Evolutionary conservation across 2,888 invertebrate genomes (phyloP), one percentile per base, ranked within the genome.

Genomic region (Athalia circularis): DNA sequence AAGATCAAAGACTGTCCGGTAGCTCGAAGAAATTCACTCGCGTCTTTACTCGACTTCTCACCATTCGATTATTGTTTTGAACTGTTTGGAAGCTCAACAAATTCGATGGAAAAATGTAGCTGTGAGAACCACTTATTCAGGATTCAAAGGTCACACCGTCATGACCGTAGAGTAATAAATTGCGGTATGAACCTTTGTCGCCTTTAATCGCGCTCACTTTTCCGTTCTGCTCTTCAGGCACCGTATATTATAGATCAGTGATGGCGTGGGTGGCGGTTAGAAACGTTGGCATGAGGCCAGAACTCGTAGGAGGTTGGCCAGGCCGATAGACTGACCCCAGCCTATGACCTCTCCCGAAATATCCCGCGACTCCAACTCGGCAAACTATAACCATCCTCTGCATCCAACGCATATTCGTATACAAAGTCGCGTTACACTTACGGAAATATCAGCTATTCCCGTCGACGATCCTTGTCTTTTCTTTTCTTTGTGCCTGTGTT

Each of bases 291-390:
- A 67, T 45, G 43, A 48, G 48, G 52, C 54, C 61, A 65, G 79
- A 84, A 86, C 87, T 88, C 87, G 89, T 89, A 87, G 90, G 90
- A 88, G 88, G 88, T 88, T 89, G 88, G 89, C 89, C 89, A 88
- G 89, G 88, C 86, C 86, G 87, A 88, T 87, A 87, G 88, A 86
- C 86, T 88, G 88, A 88, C 89, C 88, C 87, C 90, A 90, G 90
- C 90, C 90, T 90, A 89, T 90, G 89, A 90, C 90, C 90, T 89
- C 90, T 89, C 90, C 88, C 87, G 85, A 90, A 90, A 90, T 90
- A 90, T 87, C 85, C 84, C 78, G 80, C 65, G 80, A 64, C 45
- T 64, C 7, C 5, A 9, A 76, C 64, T 62, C 29, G 52, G 15
- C 43, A 54, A 52, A 29, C 45, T 64, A 8, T n/a, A 29, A 29